Conservation (phyloP, 2,113 vertebrate species). For the Falcunculus frontatus region DNA sequence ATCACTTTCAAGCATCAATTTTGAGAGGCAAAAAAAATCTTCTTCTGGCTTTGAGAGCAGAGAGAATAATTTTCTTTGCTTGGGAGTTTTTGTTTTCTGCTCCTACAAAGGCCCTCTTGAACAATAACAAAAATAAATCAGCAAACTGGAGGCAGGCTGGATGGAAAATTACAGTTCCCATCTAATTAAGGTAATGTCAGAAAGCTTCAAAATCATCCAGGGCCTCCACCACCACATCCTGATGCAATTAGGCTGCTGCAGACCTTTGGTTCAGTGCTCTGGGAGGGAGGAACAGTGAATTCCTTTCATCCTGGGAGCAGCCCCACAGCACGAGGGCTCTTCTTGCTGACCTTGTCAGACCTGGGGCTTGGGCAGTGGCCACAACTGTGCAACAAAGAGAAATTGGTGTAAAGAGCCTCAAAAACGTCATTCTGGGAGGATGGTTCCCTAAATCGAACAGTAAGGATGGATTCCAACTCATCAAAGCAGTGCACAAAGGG, state of each 20-base stretch:
- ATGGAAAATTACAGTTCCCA: slow-evolving; percentile 26
- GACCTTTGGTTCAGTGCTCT: not conserved
- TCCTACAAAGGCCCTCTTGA: not conserved
- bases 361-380: not conserved
- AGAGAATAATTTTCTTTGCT: not conserved
- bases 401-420: not conserved
- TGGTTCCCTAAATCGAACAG: not conserved
- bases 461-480: not conserved
- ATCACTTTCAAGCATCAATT: not conserved
- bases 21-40: not conserved
- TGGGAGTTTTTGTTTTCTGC: not conserved
- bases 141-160: not conserved
- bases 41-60: not conserved
- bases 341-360: not conserved
- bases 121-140: not conserved
- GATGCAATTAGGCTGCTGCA: slow-evolving; percentile 42
- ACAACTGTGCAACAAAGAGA: not conserved
- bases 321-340: not conserved
- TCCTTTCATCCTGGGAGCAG: not conserved
- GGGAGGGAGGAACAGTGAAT: not conserved
- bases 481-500: not conserved
- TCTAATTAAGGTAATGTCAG: slow-evolving; percentile 51
- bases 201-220: not conserved
- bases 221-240: slow-evolving; percentile 9
- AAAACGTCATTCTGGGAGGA: not conserved